Base-by-base conservation (phyloP, 2,888 invertebrate genomes). In the Drosophila paracracens region DNA sequence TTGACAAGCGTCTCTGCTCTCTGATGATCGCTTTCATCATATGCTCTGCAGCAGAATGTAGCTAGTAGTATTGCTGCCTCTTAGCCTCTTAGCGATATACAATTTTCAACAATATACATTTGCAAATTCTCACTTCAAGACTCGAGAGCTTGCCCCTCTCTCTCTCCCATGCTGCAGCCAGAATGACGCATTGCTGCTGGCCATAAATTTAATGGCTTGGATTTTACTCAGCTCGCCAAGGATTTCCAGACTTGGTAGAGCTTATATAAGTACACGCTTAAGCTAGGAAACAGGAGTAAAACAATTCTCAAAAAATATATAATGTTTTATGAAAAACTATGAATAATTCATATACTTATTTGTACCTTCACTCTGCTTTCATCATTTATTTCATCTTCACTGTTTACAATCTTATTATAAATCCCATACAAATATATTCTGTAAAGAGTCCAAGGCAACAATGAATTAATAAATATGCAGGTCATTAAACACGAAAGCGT, bases 151-250 rank as follows among this genome's bases (percentile, higher is more conserved):
- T 62, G 2, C 33, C 21, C 8, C 38, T 25, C 40, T 2, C 56
- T 43, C 16, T 10, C 31, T 61, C 25, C 21, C 21, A 21, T 21
- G 31, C 4, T 61, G 36, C 66, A 64, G 43, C 68, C 52, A 78
- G 69, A 76, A 61, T 76, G 80, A 68, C 72, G 78, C 83, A 83
- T 76, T 68, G 81, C 81, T 73, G 60, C 58, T 61, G 67, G 77
- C 79, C 61, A 83, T 83, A 79, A 85, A 87, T 83, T 83, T 81
- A 81, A 84, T 85, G 74, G 62, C 70, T 76, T 72, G 71, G 43
- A 27, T 58, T 64, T 61, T 64, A 46, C 27, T 46, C 63, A 46
- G 62, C 53, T 66, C 60, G 40, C 40, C 43, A 51, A 60, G 36
- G 25, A 33, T 46, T 50, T 54, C 25, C 35, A 10, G 51, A 59